Base-by-base conservation (phyloP, 2,888 invertebrate species). In the Philaethria dido region DNA sequence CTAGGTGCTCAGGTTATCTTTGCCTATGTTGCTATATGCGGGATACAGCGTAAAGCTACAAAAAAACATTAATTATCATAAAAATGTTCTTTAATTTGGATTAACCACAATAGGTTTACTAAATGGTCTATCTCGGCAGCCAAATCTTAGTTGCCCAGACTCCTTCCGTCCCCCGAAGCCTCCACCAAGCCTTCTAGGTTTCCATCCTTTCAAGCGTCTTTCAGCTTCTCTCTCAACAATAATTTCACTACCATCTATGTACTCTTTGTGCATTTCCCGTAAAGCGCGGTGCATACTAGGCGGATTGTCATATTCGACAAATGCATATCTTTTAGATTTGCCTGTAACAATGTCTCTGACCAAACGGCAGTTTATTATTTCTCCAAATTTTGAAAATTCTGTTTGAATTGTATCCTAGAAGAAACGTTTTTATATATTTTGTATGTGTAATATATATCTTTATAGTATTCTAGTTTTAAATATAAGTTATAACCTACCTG, bases 131-230 rank as follows among this genome's bases (percentile, higher is more conserved):
- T 96, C 96, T 75, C 94, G 93, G 54, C 98, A 96, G 0, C 98
- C 98, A 89, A 98, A 98, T 69, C 98, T 86, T 48, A 98, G 89
- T 80, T 98, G 98, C 0, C 98, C 98, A 0, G 98, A 96, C 83
- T 97, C 96, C 78, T 96, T 97, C 73, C 93, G 94, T 0, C 98
- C 98, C 3, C 97, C 97, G 80, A 97, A 96, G 14, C 98, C 98
- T 16, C 98, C 98, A 3, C 98, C 98, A 6, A 98, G 88, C 71
- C 98, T 87, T 71, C 98, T 93, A 2, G 98, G 98, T 79, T 95
- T 94, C 98, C 98, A 98, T 1, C 97, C 97, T 66, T 93, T 92
- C 77, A 97, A 81, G 9, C 86, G 87, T 68, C 97, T 92, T 80
- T 95, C 96, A 74, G 94, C 95, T 85, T 97, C 97, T 76, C 93